A percentile compares a stretch with the other conserved stretches of the same genome.
Evolutionary conservation across 2,888 invertebrate genomes (phyloP).

Genomic region (Diloba caeruleocephala): DNA sequence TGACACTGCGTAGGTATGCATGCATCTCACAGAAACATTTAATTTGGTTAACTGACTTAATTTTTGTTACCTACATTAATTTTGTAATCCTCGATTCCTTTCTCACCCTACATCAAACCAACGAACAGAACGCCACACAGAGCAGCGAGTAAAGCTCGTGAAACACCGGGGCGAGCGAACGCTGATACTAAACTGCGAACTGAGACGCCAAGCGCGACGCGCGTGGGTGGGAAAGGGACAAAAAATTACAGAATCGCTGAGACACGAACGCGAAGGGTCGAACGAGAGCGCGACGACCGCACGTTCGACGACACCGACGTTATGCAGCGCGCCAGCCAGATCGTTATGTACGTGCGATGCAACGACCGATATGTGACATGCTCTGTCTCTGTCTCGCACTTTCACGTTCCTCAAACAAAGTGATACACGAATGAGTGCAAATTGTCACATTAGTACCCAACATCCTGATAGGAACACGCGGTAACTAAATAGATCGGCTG

Average conservation of each 20-base stretch:
- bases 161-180: slow-evolving; percentile 59
- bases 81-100: slow-evolving; percentile 67
- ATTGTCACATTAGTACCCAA: slow-evolving; percentile 6
- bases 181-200: slow-evolving; percentile 64
- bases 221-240: slow-evolving; percentile 72
- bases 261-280: slow-evolving; percentile 83
- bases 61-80: slow-evolving; percentile 66
- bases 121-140: slow-evolving; percentile 72
- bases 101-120: slow-evolving; percentile 53
- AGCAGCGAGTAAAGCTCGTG: slow-evolving; percentile 69
- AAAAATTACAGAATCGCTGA: slow-evolving; percentile 83
- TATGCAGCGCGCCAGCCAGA: slow-evolving; percentile 95
- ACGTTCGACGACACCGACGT: slow-evolving; percentile 93
- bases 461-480: neutral
- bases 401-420: slow-evolving; percentile 76
- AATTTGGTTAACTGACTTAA: slow-evolving; percentile 57
- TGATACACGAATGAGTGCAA: slow-evolving; percentile 40
- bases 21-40: slow-evolving; percentile 56
- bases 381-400: slow-evolving; percentile 68
- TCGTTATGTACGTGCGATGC: slow-evolving; percentile 93
- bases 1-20: slow-evolving; percentile 53
- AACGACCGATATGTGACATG: slow-evolving; percentile 48
- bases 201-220: slow-evolving; percentile 63
- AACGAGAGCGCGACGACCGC: slow-evolving; percentile 90
- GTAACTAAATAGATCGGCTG: too few relatives aligned